Conservation (phyloP, 2,797 vertebrate species). For the Brachyrhaphis roseni region DNA sequence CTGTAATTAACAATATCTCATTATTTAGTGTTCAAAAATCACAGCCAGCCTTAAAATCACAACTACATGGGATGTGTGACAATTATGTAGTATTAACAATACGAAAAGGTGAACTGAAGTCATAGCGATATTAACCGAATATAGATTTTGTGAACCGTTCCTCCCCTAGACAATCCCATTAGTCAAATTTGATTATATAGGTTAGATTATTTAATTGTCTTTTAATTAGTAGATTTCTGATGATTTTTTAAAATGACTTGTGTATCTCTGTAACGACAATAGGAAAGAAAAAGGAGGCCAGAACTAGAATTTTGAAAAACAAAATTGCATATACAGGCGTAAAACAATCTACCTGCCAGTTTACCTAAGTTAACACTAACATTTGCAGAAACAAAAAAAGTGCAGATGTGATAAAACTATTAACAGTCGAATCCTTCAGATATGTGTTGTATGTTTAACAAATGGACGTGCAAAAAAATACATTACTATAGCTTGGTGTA, state of each 20-base stretch:
- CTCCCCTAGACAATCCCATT: not conserved
- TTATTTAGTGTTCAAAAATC: not conserved
- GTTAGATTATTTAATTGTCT: not conserved
- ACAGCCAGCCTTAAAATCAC: not conserved
- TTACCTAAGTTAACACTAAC: not conserved
- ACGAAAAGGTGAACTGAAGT: not conserved
- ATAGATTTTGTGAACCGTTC: not conserved
- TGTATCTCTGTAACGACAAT: constrained; percentile 14
- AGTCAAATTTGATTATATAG: not conserved
- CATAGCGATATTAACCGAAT: not conserved
- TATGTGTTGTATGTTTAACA: constrained; percentile 28
- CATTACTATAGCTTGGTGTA: not conserved
- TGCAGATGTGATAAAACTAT: constrained; percentile 6
- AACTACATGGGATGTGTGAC: not conserved
- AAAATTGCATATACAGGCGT: not conserved
- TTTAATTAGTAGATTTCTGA: not conserved
- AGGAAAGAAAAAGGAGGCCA: constrained; percentile 19
- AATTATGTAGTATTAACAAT: not conserved
- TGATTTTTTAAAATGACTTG: not conserved
- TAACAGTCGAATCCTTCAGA: constrained; percentile 14
- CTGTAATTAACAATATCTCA: not conserved
- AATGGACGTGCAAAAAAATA: not conserved
- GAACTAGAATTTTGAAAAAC: not conserved
- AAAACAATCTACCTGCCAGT: not conserved
- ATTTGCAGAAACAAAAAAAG: constrained; percentile 5